A percentile compares a stretch with the other conserved stretches of the same genome.
phyloP scores from a whole-genome alignment of 1,140 invertebrate genomes.

The Druon quercuslanigerum region DNA sequence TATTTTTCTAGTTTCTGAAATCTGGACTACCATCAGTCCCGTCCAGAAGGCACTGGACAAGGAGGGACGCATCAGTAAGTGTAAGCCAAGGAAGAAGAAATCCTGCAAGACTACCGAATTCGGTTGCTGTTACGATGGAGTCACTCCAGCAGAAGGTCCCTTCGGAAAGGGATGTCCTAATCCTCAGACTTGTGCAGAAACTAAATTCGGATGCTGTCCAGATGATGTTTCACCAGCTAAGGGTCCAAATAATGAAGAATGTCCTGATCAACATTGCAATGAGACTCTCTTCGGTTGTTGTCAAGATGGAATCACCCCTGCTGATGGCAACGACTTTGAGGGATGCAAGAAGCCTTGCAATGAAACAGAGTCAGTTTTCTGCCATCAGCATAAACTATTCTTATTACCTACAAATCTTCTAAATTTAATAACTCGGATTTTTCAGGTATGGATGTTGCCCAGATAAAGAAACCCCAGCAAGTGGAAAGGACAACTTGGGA shows the following conservation, averaged over 20 bases:
- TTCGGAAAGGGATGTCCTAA: constrained; percentile 88
- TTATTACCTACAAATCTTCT: background rate
- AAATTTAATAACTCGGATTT: background rate
- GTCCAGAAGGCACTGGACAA: constrained; percentile 73
- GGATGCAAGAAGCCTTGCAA: constrained; percentile 86
- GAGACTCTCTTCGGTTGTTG: constrained; percentile 91
- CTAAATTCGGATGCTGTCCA: constrained; percentile 90
- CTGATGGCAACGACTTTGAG: constrained; percentile 88
- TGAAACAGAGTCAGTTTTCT: constrained; percentile 77
- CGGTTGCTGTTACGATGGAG: constrained; percentile 93
- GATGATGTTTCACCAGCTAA: constrained; percentile 90
- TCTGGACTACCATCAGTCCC: constrained; percentile 67
- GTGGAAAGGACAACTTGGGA: constrained; percentile 78
- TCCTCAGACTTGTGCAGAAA: constrained; percentile 86
- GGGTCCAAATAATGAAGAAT: constrained; percentile 84
- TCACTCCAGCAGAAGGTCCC: constrained; percentile 88
- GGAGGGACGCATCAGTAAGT: constrained; percentile 77
- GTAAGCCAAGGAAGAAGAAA: constrained; percentile 78
- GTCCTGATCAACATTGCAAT: constrained; percentile 84
- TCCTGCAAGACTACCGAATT: constrained; percentile 84
- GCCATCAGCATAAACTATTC: background rate
- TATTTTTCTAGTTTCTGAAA: constrained; percentile 56
- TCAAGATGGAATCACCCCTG: constrained; percentile 85
- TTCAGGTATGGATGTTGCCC: constrained; percentile 81
- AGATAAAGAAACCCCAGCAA: constrained; percentile 79